A percentile compares a stretch with the other conserved stretches of the same genome.
Conservation (phyloP, 2,888 invertebrate genomes). For the Cephus rjabovi region DNA sequence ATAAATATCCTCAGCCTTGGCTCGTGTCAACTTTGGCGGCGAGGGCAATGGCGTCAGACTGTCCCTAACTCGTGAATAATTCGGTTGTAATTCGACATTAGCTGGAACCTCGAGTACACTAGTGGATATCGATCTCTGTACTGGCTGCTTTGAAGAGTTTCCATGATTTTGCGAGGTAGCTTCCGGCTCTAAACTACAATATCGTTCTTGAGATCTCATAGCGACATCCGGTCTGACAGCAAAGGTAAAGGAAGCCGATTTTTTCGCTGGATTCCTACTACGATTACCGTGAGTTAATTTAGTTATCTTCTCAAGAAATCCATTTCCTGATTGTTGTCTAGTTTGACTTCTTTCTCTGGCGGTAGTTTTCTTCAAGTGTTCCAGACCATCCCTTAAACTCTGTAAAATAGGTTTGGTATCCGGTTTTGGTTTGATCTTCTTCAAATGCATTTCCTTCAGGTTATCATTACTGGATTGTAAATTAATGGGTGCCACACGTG, state of each 20-base stretch:
- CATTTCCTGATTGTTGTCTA: constrained; percentile 41
- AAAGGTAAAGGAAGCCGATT: constrained; percentile 66
- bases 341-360: constrained; percentile 24
- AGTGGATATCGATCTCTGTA: constrained; percentile 61
- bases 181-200: constrained; percentile 61
- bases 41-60: constrained; percentile 56
- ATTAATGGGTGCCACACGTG: constrained; percentile 60
- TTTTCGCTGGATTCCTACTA: constrained; percentile 60
- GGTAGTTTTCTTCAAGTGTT: constrained; percentile 52
- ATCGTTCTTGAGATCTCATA: constrained; percentile 58
- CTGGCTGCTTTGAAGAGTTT: constrained; percentile 51
- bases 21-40: constrained; percentile 35
- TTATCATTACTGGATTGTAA: constrained; percentile 45
- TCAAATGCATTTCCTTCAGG: constrained; percentile 59
- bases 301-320: constrained; percentile 56
- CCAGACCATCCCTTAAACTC: constrained; percentile 58
- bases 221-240: constrained; percentile 60
- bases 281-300: constrained; percentile 57
- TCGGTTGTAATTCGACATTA: constrained; percentile 57
- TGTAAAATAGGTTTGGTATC: constrained; percentile 61
- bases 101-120: constrained; percentile 58
- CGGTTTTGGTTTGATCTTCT: constrained; percentile 60
- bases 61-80: constrained; percentile 59
- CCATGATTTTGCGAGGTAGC: constrained; percentile 45
- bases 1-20: constrained; percentile 59